Conservation (phyloP, 2,113 vertebrate genomes). For the Nerophis lumbriciformis region DNA sequence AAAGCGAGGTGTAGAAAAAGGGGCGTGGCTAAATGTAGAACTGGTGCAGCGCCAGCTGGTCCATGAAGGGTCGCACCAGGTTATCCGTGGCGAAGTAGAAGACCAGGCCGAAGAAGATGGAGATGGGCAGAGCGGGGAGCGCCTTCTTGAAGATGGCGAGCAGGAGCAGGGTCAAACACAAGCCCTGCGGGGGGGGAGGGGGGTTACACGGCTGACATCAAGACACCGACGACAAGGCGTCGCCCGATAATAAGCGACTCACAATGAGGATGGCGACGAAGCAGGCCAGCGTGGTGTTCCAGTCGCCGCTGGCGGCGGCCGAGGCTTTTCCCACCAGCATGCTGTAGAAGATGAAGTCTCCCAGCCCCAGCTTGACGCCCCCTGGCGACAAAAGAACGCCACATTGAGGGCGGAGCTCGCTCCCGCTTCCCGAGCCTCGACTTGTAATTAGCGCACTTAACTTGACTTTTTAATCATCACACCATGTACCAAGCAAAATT, state of each 20-base stretch:
- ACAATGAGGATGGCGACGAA: conserved; percentile 99
- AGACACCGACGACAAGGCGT: neutral
- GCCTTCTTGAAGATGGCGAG: conserved; percentile 99
- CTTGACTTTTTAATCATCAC: too few relatives aligned
- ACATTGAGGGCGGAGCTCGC: conserved; percentile 59
- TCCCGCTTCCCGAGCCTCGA: conserved; percentile 40
- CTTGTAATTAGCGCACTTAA: conserved; percentile 50
- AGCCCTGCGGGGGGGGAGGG: conserved; percentile 71
- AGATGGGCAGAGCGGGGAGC: conserved; percentile 95
- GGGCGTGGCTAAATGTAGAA: conserved; percentile 87
- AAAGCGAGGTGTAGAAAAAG: neutral
- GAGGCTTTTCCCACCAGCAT: conserved; percentile 98
- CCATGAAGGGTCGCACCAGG: conserved; percentile 94
- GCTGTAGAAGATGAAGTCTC: conserved; percentile 99
- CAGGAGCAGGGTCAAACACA: conserved; percentile 95
- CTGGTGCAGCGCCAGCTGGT: conserved; percentile 91
- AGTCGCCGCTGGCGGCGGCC: conserved; percentile 95
- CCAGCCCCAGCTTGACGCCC: conserved; percentile 93
- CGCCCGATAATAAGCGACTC: conserved; percentile 46
- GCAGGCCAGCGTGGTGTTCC: conserved; percentile 98
- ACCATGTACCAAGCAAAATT: too few relatives aligned
- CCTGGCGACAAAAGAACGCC: conserved; percentile 72
- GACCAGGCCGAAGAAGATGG: conserved; percentile 95
- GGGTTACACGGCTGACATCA: neutral
- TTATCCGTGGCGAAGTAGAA: conserved; percentile 99